Conservation (phyloP, 2,888 invertebrate species). For the Platerodrilus igneus region DNA sequence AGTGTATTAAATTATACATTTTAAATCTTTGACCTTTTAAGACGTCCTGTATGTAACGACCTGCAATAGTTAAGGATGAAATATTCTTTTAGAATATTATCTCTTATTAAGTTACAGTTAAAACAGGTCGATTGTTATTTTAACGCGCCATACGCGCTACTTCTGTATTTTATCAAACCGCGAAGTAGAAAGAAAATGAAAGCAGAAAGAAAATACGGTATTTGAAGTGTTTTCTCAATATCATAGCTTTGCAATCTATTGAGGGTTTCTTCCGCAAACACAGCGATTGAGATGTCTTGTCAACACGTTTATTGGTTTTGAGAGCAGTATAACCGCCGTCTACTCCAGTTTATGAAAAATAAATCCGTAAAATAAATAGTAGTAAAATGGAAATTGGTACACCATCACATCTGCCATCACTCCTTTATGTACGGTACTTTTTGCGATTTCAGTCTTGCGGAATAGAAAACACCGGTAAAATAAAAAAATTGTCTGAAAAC, state of each 20-base stretch:
- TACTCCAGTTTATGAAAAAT: slow-evolving; percentile 41
- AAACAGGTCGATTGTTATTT: too few species aligned
- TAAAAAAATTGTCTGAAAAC: too few species aligned
- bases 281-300: slow-evolving; percentile 35
- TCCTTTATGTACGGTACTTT: too few species aligned
- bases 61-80: too few species aligned
- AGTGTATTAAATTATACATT: too few species aligned
- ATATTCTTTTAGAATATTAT: too few species aligned
- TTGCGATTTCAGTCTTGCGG: too few species aligned
- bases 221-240: slow-evolving; percentile 28
- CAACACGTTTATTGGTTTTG: slow-evolving; percentile 40
- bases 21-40: too few species aligned
- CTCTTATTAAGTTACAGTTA: too few species aligned
- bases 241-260: slow-evolving; percentile 30
- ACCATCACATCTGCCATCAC: too few species aligned
- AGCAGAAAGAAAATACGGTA: slow-evolving; percentile 20
- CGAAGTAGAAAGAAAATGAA: slow-evolving; percentile 25
- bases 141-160: slow-evolving; percentile 4
- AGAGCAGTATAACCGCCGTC: slow-evolving; percentile 37
- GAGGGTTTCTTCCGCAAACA: slow-evolving; percentile 37
- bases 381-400: slow-evolving; percentile 18
- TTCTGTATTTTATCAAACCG: slow-evolving; percentile 16
- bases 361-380: slow-evolving; percentile 40
- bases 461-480: too few species aligned
- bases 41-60: too few species aligned